Evolutionary conservation across 1,140 invertebrate species (phyloP).

Genomic region (Probaryconus sp.): DNA sequence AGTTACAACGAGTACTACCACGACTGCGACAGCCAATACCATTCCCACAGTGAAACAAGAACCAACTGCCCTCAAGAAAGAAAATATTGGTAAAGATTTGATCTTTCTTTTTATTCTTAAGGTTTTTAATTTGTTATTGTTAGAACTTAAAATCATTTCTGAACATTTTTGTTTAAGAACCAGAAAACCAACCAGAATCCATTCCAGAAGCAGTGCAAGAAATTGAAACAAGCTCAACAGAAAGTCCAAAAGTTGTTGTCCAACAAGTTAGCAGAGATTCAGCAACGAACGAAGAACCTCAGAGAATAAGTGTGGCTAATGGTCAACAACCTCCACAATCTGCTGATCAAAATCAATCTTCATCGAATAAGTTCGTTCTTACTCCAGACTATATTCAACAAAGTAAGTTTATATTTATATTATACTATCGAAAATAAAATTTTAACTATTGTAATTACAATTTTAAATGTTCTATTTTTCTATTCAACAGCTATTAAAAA

Average conservation of each 20-base stretch:
- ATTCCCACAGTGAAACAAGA: constrained; percentile 48
- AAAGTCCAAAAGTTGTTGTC: constrained; percentile 75
- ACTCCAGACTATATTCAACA: constrained; percentile 94
- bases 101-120: background rate
- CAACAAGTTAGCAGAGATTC: constrained; percentile 49
- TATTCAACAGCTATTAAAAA: constrained; percentile 89
- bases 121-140: background rate
- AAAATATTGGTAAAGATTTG: constrained; percentile 36
- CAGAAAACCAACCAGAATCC: constrained; percentile 36
- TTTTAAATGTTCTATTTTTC: constrained; percentile 54
- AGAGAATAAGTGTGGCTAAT: constrained; percentile 71
- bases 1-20: constrained; percentile 26
- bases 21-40: constrained; percentile 61
- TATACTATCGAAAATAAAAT: constrained; percentile 35
- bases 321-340: constrained; percentile 75
- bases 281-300: constrained; percentile 69
- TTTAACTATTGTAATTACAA: constrained; percentile 24
- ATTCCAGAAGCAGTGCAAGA: constrained; percentile 63
- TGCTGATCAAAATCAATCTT: constrained; percentile 67
- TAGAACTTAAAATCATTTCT: background rate
- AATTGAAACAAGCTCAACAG: constrained; percentile 46
- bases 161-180: constrained; percentile 25
- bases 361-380: constrained; percentile 87
- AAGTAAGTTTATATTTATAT: constrained; percentile 79
- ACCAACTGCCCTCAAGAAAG: constrained; percentile 15